Conservation (phyloP, 1,140 invertebrate genomes). For the Drosophila arawakana region DNA sequence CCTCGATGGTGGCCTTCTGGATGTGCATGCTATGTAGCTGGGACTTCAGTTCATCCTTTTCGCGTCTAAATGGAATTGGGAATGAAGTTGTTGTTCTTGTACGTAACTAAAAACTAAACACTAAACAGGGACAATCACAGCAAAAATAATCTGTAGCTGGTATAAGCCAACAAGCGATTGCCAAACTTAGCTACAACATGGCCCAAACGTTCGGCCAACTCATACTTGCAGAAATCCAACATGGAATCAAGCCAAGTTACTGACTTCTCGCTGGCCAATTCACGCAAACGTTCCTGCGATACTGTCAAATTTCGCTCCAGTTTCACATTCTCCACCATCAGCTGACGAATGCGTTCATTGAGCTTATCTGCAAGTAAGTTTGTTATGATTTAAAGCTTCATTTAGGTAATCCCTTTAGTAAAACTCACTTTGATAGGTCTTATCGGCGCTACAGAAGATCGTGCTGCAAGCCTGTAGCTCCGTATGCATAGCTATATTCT, state of each 20-base stretch:
- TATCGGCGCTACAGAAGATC: conserved; percentile 80
- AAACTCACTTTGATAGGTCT: conserved; percentile 70
- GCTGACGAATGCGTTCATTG: conserved; percentile 71
- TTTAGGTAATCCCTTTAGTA: not conserved
- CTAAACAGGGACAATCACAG: conserved; percentile 47
- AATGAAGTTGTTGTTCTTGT: conserved; percentile 33
- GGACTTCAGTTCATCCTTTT: conserved; percentile 79
- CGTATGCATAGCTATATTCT: conserved; percentile 81
- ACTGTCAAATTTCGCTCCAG: conserved; percentile 64
- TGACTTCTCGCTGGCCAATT: conserved; percentile 73
- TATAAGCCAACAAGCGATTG: conserved; percentile 57
- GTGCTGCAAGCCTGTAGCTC: conserved; percentile 76
- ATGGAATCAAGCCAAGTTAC: conserved; percentile 83
- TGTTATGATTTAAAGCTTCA: not conserved
- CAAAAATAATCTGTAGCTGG: conserved; percentile 58
- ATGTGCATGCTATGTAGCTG: conserved; percentile 72
- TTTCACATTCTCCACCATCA: conserved; percentile 65
- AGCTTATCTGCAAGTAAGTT: conserved; percentile 61
- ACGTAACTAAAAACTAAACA: conserved; percentile 21
- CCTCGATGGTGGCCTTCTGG: conserved; percentile 76
- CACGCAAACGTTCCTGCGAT: conserved; percentile 66
- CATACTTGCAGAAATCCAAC: conserved; percentile 84
- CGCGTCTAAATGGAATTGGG: conserved; percentile 75
- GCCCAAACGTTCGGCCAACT: conserved; percentile 61
- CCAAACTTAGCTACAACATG: conserved; percentile 50